Percentiles rank a stretch among this genome's conserved stretches.
Evolutionary conservation across 1,140 invertebrate genomes (phyloP).

Genomic region (Eriocheir sinensis): DNA sequence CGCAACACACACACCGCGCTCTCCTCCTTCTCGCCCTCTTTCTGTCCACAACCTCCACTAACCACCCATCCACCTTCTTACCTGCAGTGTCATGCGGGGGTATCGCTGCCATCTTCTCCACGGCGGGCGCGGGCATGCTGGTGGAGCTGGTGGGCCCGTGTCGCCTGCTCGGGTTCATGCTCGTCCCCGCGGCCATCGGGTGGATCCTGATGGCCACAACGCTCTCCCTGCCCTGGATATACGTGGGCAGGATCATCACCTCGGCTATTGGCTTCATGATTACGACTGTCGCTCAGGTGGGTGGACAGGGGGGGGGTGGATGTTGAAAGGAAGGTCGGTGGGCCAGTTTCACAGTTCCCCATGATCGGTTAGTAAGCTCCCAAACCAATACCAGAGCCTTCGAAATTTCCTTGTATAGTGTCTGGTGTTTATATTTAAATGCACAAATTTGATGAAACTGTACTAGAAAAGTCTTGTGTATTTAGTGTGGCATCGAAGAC

Average conservation of each 20-base stretch:
- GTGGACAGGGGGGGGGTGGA: neutral
- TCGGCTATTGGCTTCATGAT: conserved; percentile 68
- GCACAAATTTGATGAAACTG: too few relatives aligned
- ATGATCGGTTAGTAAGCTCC: too few relatives aligned
- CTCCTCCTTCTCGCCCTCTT: neutral
- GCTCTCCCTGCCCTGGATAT: conserved; percentile 72
- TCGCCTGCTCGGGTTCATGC: conserved; percentile 65
- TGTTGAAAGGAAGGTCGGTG: too few relatives aligned
- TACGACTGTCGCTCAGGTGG: conserved; percentile 74
- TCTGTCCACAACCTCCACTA: neutral
- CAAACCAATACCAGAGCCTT: too few relatives aligned
- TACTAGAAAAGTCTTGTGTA: too few relatives aligned
- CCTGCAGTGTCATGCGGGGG: conserved; percentile 60
- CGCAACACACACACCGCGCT: too few relatives aligned
- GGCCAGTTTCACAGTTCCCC: too few relatives aligned
- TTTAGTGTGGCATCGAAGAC: too few relatives aligned
- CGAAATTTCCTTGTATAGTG: too few relatives aligned
- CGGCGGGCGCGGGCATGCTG: conserved; percentile 51
- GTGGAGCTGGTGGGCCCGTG: conserved; percentile 75
- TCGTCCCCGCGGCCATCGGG: conserved; percentile 73
- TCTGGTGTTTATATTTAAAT: too few relatives aligned
- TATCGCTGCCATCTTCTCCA: conserved; percentile 68
- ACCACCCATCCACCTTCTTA: neutral
- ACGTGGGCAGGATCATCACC: conserved; percentile 73
- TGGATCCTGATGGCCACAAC: conserved; percentile 77